Evolutionary conservation across 2,888 invertebrate genomes (phyloP).

Genomic region (Protula sp.): DNA sequence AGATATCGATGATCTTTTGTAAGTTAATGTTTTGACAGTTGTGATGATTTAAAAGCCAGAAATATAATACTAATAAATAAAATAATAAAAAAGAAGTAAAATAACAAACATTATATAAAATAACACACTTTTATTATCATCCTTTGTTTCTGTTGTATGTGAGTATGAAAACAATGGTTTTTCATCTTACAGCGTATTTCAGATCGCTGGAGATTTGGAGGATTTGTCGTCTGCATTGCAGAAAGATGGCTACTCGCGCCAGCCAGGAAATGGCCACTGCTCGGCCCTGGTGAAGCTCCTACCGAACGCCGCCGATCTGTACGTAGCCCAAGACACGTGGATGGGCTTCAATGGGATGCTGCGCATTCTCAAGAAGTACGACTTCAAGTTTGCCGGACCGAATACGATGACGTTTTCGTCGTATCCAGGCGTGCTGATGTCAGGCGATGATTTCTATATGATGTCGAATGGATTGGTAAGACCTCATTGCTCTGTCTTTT

Average conservation of each 20-base stretch:
- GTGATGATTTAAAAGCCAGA: too few relatives aligned
- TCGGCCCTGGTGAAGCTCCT: conserved; percentile 66
- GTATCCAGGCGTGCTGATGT: conserved; percentile 72
- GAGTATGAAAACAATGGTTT: too few relatives aligned
- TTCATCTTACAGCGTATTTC: conserved; percentile 61
- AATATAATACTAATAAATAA: too few relatives aligned
- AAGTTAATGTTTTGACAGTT: too few relatives aligned
- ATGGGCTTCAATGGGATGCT: conserved; percentile 77
- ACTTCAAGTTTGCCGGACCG: conserved; percentile 64
- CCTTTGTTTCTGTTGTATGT: too few relatives aligned
- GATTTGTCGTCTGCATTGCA: conserved; percentile 60
- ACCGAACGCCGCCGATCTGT: conserved; percentile 60
- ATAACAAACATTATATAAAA: too few relatives aligned
- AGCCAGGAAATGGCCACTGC: conserved; percentile 56
- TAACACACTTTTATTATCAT: too few relatives aligned
- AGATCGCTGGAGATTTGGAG: conserved; percentile 69
- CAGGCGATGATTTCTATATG: conserved; percentile 77
- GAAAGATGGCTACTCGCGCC: neutral
- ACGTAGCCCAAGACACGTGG: conserved; percentile 75
- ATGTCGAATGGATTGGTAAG: conserved; percentile 61
- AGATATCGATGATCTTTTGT: conserved; percentile 17
- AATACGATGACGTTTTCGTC: conserved; percentile 68
- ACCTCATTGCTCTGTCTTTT: too few relatives aligned
- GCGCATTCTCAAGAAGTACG: conserved; percentile 77
- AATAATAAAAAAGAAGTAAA: too few relatives aligned